phyloP scores from a whole-genome alignment of 2,888 invertebrate genomes.

The Actias luna region DNA sequence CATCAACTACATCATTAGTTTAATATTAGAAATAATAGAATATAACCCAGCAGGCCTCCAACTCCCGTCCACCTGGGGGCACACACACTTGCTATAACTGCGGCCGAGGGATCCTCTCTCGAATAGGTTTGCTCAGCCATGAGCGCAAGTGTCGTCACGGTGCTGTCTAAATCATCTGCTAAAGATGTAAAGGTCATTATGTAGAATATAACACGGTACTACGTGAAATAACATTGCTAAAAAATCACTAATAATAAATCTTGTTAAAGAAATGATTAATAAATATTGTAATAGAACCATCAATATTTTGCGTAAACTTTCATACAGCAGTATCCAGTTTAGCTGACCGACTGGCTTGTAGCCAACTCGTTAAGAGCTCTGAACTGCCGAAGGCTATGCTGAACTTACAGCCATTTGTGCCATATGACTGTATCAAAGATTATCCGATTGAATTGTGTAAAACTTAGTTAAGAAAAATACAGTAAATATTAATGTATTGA shows the following conservation, averaged over 20 bases:
- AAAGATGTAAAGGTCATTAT: too few species aligned
- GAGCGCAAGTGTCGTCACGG: too few species aligned
- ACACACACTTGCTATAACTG: too few species aligned
- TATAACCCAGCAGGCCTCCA: too few species aligned
- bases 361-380: constrained; percentile 38
- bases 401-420: constrained; percentile 12
- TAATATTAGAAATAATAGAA: too few species aligned
- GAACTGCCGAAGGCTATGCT: constrained; percentile 17
- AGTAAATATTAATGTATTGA: not conserved
- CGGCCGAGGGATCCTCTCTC: too few species aligned
- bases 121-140: too few species aligned
- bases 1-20: not conserved
- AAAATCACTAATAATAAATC: not conserved
- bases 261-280: constrained; percentile 22
- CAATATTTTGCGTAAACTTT: constrained; percentile 42
- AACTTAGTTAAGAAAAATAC: constrained; percentile 10
- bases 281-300: constrained; percentile 24
- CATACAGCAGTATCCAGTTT: constrained; percentile 36
- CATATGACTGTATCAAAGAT: constrained; percentile 15
- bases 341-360: constrained; percentile 33
- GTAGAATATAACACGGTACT: not conserved
- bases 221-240: not conserved
- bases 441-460: constrained; percentile 17
- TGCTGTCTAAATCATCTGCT: too few species aligned
- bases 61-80: too few species aligned